Base-by-base conservation (phyloP, 1,140 invertebrate species). In the Protaetia brevitarsis region DNA sequence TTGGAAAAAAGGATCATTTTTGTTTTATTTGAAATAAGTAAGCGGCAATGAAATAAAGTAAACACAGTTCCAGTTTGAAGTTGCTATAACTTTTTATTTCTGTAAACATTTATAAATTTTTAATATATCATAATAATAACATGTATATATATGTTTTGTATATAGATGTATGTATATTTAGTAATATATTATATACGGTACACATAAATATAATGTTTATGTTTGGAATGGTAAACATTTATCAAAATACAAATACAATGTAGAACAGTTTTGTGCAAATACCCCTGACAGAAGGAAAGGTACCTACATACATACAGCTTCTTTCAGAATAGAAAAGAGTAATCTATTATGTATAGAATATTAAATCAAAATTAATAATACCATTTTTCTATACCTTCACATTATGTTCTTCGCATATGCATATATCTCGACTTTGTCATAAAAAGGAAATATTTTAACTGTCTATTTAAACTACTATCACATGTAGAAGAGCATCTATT, bases 31-130 rank as follows among this genome's bases (percentile, higher is more conserved):
- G n/a, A n/a, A n/a, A n/a, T n/a, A n/a, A n/a, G n/a, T n/a, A n/a
- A n/a, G n/a, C n/a, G n/a, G n/a, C n/a, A n/a, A n/a, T n/a, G n/a
- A n/a, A n/a, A n/a, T n/a, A n/a, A n/a, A n/a, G n/a, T n/a, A n/a
- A n/a, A n/a, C n/a, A n/a, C n/a, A n/a, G n/a, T n/a, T n/a, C n/a
- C n/a, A n/a, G 13, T 6, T 51, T 16, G 41, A 51, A 51, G 41
- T 51, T 51, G 26, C n/a, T n/a, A n/a, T n/a, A 59, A 59, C 30
- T 62, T 62, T n/a, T n/a, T 62, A 62, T 62, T 62, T 62, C 29
- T 59, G 60, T 62, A 62, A 62, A 62, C 60, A 62, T 62, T 62
- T 62, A 62, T 62, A 62, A 62, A 62, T 16, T 31, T 36, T 31
- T 34, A 13, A 62, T 36, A 62, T 62, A 62, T 34, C 29, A 30